Evolutionary conservation across 1,140 invertebrate genomes (phyloP), one percentile per base, ranked within the genome.

Genomic region (Ectropis grisescens): DNA sequence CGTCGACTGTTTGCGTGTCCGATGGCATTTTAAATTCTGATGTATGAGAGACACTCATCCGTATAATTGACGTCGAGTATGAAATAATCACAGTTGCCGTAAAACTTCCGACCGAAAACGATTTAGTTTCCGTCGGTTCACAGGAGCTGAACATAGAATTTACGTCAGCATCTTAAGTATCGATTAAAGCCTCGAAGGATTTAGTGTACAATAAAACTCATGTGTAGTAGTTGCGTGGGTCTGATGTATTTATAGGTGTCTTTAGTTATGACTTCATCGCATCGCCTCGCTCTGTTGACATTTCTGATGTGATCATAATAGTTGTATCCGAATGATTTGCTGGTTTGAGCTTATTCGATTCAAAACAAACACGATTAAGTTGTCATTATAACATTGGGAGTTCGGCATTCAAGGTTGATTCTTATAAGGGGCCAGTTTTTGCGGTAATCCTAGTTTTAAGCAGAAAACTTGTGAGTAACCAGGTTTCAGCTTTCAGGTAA

Each of bases 211-310:
- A 58, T 70, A 58, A 62, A 49, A 44, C 47, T 52, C 46, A 60
- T 60, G 38, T 49, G 43, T 39, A 24, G 52, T 55, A 43, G 42
- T 53, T 51, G 60, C 41, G 68, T 69, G 57, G 60, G 68, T 27
- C 44, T 45, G 13, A 42, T 60, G 58, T 61, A 68, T 66, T 72
- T 68, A 62, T 62, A 61, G 55, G 45, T 51, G 51, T 53, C 52
- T 37, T 49, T 47, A 47, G 49, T 55, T 65, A 68, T 75, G 70
- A 76, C 64, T 65, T 76, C 66, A 76, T 64, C 64, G 42, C 16
- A 37, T 49, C 48, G 41, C 16, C 10, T 10, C 11, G 27, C 26
- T 39, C 24, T 55, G 41, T 61, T 58, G 45, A 57, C 46, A 40
- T 59, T 55, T 43, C 14, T 38, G 24, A 6, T 23, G 9, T 13